A percentile compares a stretch with the other conserved stretches of the same genome.
These are phyloP conservation scores for Lepidocolaptes lacrymiger DNA, from an alignment of 2,797 vertebrate genomes.

Conservation along the genomic window DNA sequence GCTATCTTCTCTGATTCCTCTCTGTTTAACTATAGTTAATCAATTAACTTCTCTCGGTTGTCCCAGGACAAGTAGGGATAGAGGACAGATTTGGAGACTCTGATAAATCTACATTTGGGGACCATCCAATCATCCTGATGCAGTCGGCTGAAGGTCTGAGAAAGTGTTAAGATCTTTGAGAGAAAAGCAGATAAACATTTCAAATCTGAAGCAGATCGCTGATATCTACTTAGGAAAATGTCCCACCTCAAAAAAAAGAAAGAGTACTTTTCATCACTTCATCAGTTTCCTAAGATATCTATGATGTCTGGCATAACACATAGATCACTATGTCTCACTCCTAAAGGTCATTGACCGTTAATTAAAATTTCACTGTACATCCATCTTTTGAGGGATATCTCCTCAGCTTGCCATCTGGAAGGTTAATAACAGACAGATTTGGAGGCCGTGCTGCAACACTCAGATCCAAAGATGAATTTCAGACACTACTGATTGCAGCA, in stretches of 20 bases:
- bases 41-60: not conserved
- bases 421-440: not conserved
- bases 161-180: not conserved
- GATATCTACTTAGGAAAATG: not conserved
- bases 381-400: not conserved
- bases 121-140: not conserved
- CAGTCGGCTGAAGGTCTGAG: not conserved
- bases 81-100: not conserved
- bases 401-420: constrained; percentile 14
- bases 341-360: not conserved
- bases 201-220: not conserved
- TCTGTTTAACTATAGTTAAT: not conserved
- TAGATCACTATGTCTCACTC: not conserved
- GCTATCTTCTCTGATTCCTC: not conserved
- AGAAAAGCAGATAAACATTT: not conserved
- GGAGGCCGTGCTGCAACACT: not conserved
- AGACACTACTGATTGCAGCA: not conserved
- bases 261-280: not conserved
- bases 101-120: not conserved
- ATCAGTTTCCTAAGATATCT: not conserved
- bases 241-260: not conserved
- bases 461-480: not conserved
- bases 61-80: not conserved
- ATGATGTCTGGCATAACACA: not conserved
- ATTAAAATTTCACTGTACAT: not conserved